These are phyloP conservation scores for Diorhabda carinulata DNA, from an alignment of 1,140 invertebrate genomes.

Conservation along the genomic window DNA sequence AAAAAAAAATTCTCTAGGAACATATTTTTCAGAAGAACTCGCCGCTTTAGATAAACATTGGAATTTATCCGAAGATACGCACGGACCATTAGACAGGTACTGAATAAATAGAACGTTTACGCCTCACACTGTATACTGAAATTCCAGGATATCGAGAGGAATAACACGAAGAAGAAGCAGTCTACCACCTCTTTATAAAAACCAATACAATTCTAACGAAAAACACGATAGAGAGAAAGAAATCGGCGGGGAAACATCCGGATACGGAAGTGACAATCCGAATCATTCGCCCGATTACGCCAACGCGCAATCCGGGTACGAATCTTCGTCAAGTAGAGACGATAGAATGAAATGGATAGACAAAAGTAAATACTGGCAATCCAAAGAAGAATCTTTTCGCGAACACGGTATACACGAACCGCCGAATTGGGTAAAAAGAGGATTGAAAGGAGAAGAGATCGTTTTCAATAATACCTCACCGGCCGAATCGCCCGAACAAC, in stretches of 20 bases:
- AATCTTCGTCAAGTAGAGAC: conserved; percentile 52
- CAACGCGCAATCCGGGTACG: conserved; percentile 33
- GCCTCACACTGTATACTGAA: not conserved
- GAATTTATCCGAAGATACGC: conserved; percentile 38
- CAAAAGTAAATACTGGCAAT: conserved; percentile 63
- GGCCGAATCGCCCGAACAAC: conserved; percentile 45
- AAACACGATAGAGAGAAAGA: conserved; percentile 38
- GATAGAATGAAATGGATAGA: conserved; percentile 66
- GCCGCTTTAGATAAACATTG: conserved; percentile 56
- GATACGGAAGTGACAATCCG: conserved; percentile 66
- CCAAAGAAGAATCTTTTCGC: conserved; percentile 46
- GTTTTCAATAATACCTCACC: conserved; percentile 43
- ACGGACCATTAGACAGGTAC: conserved; percentile 29
- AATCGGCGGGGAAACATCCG: conserved; percentile 65
- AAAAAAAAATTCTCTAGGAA: not conserved
- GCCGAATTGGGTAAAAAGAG: conserved; percentile 63
- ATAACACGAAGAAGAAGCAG: conserved; percentile 26
- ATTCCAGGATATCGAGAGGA: not conserved
- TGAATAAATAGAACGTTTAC: not conserved
- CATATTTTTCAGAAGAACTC: conserved; percentile 59
- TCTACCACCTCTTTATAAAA: conserved; percentile 42
- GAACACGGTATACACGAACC: conserved; percentile 43
- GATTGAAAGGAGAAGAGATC: conserved; percentile 49
- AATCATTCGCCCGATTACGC: conserved; percentile 43
- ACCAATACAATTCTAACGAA: conserved; percentile 38